Evolutionary conservation across 2,888 invertebrate genomes (phyloP), one percentile per base, ranked within the genome.

Genomic region (Microdon myrmicae): DNA sequence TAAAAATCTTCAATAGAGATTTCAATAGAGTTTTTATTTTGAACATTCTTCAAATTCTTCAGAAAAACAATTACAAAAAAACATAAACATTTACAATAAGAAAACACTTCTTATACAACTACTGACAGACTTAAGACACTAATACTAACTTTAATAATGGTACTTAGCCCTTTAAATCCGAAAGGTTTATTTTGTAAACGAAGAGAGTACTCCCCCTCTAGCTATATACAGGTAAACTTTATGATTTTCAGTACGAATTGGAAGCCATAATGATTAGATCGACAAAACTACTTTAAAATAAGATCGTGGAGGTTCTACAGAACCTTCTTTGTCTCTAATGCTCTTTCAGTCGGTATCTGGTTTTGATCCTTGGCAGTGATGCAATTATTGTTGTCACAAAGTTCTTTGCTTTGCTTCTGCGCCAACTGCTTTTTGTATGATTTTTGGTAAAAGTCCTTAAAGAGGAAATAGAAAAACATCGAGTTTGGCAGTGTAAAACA

Each of bases 381-480:
- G 9, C 43, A 51, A 16, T 74, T 72, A 37, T 75, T 75, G 37
- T 77, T 76, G 29, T 75, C 74, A n/a, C 59, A 51, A 12, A 38
- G 45, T 12, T 49, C 49, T 37, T 44, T 35, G 19, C 16, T 34
- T 43, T 51, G 31, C 5, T 32, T 22, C 2, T 71, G 61, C 14
- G 69, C 66, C 1, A 81, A 81, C 31, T 72, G 72, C 41, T 73
- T 71, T 60, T 75, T 74, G 76, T 92, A 92, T 0, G 90, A 86
- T 73, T 90, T 87, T 71, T 88, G 88, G 81, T 96, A 96, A 83
- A 96, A 96, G 73, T 95, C 90, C 59, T 88, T 87, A 82, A 96
- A 96, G 66, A 96, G 85, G 75, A 92, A 87, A 79, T 94, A 92
- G 83, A 96, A 96, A 84, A 96, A 91, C 43, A 94, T 86, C 6